Conservation (phyloP, 2,113 vertebrate species). For the Microcebus lehilahytsara region DNA sequence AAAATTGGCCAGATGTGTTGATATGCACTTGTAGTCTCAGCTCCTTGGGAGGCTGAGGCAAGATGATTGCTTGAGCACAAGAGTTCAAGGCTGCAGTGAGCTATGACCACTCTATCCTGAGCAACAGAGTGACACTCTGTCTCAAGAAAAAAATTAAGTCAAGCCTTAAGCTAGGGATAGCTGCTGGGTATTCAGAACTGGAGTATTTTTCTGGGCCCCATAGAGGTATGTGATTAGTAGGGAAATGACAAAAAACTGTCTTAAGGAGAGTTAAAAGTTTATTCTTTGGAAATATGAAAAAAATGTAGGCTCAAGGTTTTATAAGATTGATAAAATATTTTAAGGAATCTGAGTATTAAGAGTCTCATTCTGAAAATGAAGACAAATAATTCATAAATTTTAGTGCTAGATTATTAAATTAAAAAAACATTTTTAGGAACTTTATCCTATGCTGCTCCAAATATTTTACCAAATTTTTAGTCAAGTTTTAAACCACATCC, state of each 20-base stretch:
- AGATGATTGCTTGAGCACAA: too few species aligned
- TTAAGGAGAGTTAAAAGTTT: neutral
- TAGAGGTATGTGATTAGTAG: neutral
- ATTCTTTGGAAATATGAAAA: neutral
- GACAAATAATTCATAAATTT: conserved; percentile 16
- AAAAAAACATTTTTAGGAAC: neutral
- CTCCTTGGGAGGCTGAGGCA: too few species aligned
- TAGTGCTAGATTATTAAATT: conserved; percentile 13
- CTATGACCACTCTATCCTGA: too few species aligned
- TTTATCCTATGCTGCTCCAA: neutral
- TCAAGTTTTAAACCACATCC: conserved; percentile 41
- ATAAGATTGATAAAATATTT: conserved; percentile 7
- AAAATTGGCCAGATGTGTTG: too few species aligned
- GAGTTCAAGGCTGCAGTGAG: too few species aligned
- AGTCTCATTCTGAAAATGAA: conserved; percentile 42
- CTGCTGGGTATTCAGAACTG: too few species aligned
- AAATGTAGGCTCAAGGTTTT: conserved; percentile 3
- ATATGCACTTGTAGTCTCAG: too few species aligned
- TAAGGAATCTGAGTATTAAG: conserved; percentile 10
- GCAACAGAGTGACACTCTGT: too few species aligned
- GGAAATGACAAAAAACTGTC: neutral
- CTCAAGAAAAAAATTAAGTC: neutral
- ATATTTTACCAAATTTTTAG: conserved; percentile 24
- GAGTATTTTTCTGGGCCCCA: neutral
- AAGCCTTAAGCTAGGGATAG: neutral